These are phyloP conservation scores for Eulemur albifrons DNA, from an alignment of 2,797 vertebrate species.

Conservation along the genomic window DNA sequence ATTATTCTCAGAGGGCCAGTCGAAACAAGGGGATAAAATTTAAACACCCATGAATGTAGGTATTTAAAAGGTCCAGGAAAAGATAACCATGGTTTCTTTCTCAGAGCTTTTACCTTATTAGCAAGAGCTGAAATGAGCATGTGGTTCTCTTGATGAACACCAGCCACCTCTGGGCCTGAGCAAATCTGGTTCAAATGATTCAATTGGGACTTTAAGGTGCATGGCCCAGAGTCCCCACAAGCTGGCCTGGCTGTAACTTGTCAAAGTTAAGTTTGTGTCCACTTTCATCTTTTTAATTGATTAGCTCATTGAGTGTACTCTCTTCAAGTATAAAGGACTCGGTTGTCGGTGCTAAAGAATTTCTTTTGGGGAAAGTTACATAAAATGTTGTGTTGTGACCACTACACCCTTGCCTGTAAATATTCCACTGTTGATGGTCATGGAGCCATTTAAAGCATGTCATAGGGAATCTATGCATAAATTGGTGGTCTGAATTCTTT, in stretches of 20 bases:
- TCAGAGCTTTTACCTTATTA: not conserved
- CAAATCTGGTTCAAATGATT: not conserved
- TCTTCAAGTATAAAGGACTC: not conserved
- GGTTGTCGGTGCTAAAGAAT: not conserved
- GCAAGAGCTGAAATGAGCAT: not conserved
- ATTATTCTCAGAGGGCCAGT: not conserved
- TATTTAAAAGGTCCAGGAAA: slow-evolving; percentile 20
- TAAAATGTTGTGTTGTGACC: not conserved
- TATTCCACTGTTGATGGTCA: not conserved
- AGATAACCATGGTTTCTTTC: not conserved
- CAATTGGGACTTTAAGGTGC: not conserved
- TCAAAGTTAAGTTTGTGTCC: not conserved
- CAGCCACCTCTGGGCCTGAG: not conserved
- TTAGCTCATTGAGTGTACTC: not conserved
- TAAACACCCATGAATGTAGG: not conserved
- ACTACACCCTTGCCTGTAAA: not conserved
- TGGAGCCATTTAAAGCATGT: not conserved
- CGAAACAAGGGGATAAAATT: not conserved
- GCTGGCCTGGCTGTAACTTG: not conserved
- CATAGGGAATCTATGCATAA: not conserved
- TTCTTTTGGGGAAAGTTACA: not conserved
- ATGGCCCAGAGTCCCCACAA: not conserved
- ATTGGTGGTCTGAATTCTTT: not conserved
- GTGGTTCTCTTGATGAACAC: not conserved
- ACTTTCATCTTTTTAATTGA: not conserved